Evolutionary conservation across 2,888 invertebrate genomes (phyloP).

Genomic region (Congeria kusceri): DNA sequence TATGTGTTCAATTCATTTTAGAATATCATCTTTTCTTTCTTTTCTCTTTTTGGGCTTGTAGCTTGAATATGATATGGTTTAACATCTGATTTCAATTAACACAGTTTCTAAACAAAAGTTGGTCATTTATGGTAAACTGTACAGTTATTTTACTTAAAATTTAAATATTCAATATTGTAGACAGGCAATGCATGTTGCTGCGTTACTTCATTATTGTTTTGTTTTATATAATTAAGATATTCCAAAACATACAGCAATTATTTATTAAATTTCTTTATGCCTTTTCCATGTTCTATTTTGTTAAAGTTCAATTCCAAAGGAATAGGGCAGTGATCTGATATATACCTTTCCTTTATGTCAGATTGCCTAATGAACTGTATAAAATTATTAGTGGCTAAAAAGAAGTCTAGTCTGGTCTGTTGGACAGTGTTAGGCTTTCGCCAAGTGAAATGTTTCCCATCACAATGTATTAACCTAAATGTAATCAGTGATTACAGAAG

Average conservation of each 20-base stretch:
- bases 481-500: neutral
- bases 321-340: conserved; percentile 13
- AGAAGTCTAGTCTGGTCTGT: conserved; percentile 24
- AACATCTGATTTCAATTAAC: conserved; percentile 39
- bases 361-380: neutral
- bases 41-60: conserved; percentile 24
- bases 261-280: conserved; percentile 34
- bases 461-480: conserved; percentile 6
- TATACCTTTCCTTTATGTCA: conserved; percentile 2
- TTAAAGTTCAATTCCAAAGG: neutral
- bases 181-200: conserved; percentile 25
- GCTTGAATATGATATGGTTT: conserved; percentile 25
- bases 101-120: neutral
- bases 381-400: conserved; percentile 21
- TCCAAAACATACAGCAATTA: conserved; percentile 22
- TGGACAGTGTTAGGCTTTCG: conserved; percentile 4
- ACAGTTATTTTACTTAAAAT: too few relatives aligned
- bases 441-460: conserved; percentile 13
- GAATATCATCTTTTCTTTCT: neutral
- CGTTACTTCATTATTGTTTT: conserved; percentile 25
- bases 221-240: conserved; percentile 27
- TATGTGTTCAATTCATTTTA: too few relatives aligned
- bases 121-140: too few relatives aligned
- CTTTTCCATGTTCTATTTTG: conserved; percentile 6
- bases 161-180: conserved; percentile 14